Percentiles rank a stretch among this genome's conserved stretches.
These are phyloP conservation scores for Amphipoea oculea DNA, from an alignment of 2,888 invertebrate genomes.

Conservation along the genomic window DNA sequence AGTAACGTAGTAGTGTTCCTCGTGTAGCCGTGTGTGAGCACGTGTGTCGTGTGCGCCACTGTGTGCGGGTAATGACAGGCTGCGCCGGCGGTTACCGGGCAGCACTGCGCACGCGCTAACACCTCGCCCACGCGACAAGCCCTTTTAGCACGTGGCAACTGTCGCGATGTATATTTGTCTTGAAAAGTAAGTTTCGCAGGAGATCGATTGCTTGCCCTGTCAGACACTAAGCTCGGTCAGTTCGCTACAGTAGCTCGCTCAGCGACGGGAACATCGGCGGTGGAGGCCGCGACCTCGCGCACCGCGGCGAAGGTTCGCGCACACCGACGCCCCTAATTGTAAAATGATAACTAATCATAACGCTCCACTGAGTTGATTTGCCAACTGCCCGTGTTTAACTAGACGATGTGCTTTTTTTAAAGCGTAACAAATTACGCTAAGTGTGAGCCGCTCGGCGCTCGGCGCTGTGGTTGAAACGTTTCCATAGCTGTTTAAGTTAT, in stretches of 20 bases:
- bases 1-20: slow-evolving; percentile 14
- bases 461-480: slow-evolving; percentile 15
- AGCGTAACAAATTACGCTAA: slow-evolving; percentile 31
- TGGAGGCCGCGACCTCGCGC: slow-evolving; percentile 37
- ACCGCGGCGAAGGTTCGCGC: slow-evolving; percentile 7
- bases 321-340: slow-evolving; percentile 22
- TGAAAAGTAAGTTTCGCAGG: neutral
- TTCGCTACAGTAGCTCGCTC: neutral
- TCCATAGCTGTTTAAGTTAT: slow-evolving; percentile 23
- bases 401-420: neutral
- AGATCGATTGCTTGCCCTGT: neutral
- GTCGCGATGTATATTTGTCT: no score
- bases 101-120: neutral
- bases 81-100: neutral
- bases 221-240: neutral
- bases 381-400: slow-evolving; percentile 6
- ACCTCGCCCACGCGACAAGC: neutral
- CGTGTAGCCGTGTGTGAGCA: neutral
- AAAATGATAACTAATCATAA: slow-evolving; percentile 48
- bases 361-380: slow-evolving; percentile 31
- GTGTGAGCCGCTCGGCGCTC: slow-evolving; percentile 16
- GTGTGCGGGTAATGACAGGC: neutral
- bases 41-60: neutral
- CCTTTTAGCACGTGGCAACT: neutral
- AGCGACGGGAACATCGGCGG: neutral